Evolutionary conservation across 2,113 vertebrate genomes (phyloP).

Genomic region (Psilopogon haemacephalus): DNA sequence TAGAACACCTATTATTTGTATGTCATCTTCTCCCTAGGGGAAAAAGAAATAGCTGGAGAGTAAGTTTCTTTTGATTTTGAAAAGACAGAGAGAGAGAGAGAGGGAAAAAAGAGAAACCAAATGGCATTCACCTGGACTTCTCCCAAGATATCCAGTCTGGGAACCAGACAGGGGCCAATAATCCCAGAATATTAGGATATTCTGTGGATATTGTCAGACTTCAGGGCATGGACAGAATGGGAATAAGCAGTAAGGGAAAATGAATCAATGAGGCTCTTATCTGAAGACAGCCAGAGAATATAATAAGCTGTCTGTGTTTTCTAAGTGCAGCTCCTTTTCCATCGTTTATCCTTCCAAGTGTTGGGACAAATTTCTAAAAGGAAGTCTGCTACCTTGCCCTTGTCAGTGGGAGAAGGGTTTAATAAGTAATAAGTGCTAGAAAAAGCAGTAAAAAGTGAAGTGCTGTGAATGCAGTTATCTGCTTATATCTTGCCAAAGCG

Average conservation of each 20-base stretch:
- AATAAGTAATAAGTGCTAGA: neutral
- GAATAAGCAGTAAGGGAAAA: neutral
- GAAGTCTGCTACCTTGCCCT: neutral
- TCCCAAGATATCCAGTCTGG: neutral
- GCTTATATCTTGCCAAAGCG: neutral
- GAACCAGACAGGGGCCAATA: neutral
- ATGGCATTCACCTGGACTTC: neutral
- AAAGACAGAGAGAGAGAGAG: neutral
- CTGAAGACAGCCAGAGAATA: neutral
- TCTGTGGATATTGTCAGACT: neutral
- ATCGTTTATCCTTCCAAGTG: neutral
- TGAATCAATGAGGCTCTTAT: neutral
- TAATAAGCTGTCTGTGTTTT: neutral
- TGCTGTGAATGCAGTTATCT: neutral
- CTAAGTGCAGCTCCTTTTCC: neutral
- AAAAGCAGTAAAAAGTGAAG: neutral
- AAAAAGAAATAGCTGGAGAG: neutral
- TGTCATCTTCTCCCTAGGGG: neutral
- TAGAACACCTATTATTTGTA: constrained; percentile 2
- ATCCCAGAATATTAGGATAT: neutral
- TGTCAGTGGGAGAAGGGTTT: neutral
- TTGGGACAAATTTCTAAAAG: neutral
- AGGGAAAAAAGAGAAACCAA: neutral
- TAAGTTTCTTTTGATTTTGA: neutral
- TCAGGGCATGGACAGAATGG: neutral